Evolutionary conservation across 2,888 invertebrate species (phyloP).

Genomic region (Slavum lentiscoides): DNA sequence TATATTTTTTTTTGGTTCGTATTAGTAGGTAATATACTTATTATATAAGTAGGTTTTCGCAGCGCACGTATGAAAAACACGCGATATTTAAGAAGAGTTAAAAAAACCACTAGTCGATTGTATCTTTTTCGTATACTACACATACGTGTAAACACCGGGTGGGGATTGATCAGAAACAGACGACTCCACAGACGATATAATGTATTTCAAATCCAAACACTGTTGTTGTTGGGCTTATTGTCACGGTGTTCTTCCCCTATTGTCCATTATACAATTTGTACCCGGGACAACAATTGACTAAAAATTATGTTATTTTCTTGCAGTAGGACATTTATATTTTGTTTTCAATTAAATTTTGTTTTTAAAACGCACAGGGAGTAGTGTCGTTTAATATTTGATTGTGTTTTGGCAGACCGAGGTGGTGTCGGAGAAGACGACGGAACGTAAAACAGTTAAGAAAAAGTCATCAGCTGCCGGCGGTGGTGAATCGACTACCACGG

Average conservation of each 20-base stretch:
- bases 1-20: neutral
- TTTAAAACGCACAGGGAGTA: neutral
- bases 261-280: constrained; percentile 41
- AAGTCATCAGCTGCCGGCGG: constrained; percentile 40
- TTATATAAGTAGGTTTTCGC: neutral
- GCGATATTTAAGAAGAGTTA: constrained; percentile 8
- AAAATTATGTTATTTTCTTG: constrained; percentile 9
- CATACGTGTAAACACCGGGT: neutral
- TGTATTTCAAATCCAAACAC: constrained; percentile 14
- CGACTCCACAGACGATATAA: constrained; percentile 2
- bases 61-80: neutral
- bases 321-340: neutral
- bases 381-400: constrained; percentile 35
- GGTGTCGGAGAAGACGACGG: constrained; percentile 38
- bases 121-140: constrained; percentile 11
- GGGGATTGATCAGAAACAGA: constrained; percentile 14
- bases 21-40: neutral
- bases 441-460: constrained; percentile 44
- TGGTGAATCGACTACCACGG: constrained; percentile 57
- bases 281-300: constrained; percentile 23
- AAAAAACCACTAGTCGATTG: constrained; percentile 1
- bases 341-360: constrained; percentile 18
- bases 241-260: constrained; percentile 52
- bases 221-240: constrained; percentile 17
- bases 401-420: constrained; percentile 46